A percentile compares a stretch with the other conserved stretches of the same genome.
Evolutionary conservation across 2,888 invertebrate species (phyloP).

Genomic region (Apamea monoglypha): DNA sequence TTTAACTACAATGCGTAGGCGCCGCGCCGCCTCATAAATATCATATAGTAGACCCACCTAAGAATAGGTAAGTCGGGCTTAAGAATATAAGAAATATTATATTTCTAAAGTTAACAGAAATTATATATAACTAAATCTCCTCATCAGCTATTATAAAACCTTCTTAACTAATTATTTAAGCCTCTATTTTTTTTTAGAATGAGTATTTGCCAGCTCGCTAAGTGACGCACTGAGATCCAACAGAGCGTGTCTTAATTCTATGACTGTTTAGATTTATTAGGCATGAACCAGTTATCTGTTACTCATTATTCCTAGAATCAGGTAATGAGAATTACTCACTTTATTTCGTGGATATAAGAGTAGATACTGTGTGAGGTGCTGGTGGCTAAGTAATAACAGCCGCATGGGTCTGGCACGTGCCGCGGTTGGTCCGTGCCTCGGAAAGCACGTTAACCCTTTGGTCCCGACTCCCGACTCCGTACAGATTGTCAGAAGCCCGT

Average conservation of each 20-base stretch:
- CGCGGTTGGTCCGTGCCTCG: too few relatives aligned
- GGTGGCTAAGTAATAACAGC: too few relatives aligned
- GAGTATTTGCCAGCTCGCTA: not conserved
- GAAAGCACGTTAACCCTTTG: too few relatives aligned
- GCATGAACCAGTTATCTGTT: conserved; percentile 12
- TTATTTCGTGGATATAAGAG: conserved; percentile 20
- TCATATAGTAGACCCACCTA: not conserved
- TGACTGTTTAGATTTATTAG: conserved; percentile 2
- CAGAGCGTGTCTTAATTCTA: conserved; percentile 15
- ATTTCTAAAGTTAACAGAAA: not conserved
- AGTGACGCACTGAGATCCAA: conserved; percentile 22
- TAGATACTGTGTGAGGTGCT: not conserved
- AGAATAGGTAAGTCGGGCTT: not conserved
- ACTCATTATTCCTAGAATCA: conserved; percentile 48
- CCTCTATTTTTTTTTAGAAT: not conserved
- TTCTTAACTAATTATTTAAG: not conserved
- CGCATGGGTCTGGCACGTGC: too few relatives aligned
- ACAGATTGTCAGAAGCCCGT: too few relatives aligned
- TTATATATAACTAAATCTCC: not conserved
- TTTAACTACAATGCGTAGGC: not conserved
- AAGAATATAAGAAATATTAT: not conserved
- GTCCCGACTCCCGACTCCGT: too few relatives aligned
- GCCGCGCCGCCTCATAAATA: not conserved
- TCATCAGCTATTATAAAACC: not conserved
- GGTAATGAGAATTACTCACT: conserved; percentile 43